Evolutionary conservation across 2,888 invertebrate species (phyloP).

Genomic region (Amiota communis): DNA sequence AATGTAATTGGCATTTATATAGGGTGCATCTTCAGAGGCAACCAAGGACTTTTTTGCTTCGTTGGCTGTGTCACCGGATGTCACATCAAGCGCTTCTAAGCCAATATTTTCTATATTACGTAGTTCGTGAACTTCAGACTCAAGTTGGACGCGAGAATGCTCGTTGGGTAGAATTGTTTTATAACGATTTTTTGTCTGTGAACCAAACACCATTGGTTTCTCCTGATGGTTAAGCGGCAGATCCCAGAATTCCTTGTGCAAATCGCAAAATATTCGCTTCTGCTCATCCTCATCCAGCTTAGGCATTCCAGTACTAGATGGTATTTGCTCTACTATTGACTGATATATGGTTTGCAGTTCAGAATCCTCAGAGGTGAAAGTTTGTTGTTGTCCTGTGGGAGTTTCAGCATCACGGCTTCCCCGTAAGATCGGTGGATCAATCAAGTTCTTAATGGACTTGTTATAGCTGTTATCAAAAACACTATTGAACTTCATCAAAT

Average conservation of each 20-base stretch:
- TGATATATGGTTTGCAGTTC: conserved; percentile 63
- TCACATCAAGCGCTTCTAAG: background rate
- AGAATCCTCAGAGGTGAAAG: conserved; percentile 64
- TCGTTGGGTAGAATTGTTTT: conserved; percentile 92
- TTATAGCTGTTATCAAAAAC: conserved; percentile 75
- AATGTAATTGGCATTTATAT: conserved; percentile 96
- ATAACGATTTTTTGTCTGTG: conserved; percentile 91
- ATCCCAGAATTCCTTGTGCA: conserved; percentile 95
- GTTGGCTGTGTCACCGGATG: background rate
- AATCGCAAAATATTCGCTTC: conserved; percentile 77
- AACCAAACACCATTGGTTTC: conserved; percentile 90
- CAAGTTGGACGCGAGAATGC: conserved; percentile 85
- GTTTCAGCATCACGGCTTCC: conserved; percentile 54
- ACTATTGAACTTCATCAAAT: conserved; percentile 77
- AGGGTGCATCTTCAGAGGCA: conserved; percentile 77
- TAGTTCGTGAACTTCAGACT: conserved; percentile 59
- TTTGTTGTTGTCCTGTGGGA: conserved; percentile 56
- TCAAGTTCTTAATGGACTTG: conserved; percentile 49
- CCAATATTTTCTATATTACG: conserved; percentile 47
- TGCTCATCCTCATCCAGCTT: conserved; percentile 77
- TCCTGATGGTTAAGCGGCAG: conserved; percentile 93
- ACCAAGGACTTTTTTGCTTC: conserved; percentile 68
- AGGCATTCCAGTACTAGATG: conserved; percentile 46
- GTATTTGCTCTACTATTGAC: conserved; percentile 53
- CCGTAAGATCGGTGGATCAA: conserved; percentile 50